These are phyloP conservation scores for Leptopterna dolabrata DNA, from an alignment of 2,888 invertebrate genomes.

Conservation along the genomic window DNA sequence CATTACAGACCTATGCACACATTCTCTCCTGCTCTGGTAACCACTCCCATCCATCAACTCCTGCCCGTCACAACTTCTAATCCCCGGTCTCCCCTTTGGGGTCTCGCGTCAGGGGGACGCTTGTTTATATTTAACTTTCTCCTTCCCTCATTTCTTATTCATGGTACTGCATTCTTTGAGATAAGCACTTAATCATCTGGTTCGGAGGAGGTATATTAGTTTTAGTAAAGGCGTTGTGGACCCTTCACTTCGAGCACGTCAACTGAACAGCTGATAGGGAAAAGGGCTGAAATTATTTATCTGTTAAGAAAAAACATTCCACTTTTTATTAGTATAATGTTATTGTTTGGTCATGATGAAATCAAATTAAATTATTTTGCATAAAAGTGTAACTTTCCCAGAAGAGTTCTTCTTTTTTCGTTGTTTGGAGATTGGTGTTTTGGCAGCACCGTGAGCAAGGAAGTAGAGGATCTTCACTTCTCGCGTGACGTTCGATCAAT, in stretches of 20 bases:
- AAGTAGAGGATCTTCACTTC: too few relatives aligned
- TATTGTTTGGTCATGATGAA: too few relatives aligned
- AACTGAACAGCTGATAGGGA: too few relatives aligned
- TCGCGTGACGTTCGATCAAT: too few relatives aligned
- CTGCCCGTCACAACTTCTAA: constrained; percentile 1
- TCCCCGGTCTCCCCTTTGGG: neutral
- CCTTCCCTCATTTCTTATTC: constrained; percentile 25
- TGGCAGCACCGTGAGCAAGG: too few relatives aligned
- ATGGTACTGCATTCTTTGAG: constrained; percentile 11
- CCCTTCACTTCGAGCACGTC: neutral
- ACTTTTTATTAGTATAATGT: too few relatives aligned
- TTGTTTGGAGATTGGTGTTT: too few relatives aligned
- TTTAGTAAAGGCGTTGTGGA: neutral
- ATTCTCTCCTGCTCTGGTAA: neutral
- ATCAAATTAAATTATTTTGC: too few relatives aligned
- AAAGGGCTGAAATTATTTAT: too few relatives aligned
- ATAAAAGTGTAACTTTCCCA: too few relatives aligned
- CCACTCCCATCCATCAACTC: constrained; percentile 21
- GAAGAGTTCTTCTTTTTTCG: too few relatives aligned
- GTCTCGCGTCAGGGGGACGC: neutral
- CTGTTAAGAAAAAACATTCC: too few relatives aligned
- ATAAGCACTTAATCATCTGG: constrained; percentile 4
- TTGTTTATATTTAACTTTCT: constrained; percentile 38
- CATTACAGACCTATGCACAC: constrained; percentile 35
- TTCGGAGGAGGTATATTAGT: neutral